Evolutionary conservation across 2,888 invertebrate genomes (phyloP), one percentile per base, ranked within the genome.

Genomic region (Caenorhabditis plicata): DNA sequence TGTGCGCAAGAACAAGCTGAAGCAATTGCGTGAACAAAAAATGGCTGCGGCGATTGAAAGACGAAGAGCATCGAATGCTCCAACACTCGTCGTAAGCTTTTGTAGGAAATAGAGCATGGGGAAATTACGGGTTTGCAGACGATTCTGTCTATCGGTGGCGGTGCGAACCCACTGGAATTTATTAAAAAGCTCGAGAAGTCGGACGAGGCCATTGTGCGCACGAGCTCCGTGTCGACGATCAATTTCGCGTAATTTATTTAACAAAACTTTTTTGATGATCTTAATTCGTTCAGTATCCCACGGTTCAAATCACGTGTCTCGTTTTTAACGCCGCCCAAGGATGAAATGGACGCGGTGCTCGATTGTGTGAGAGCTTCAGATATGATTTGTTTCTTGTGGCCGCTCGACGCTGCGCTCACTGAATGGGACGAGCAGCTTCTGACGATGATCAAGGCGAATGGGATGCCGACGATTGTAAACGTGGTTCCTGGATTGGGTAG

Each of bases 371-470:
- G 66, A 49, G 63, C 92, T 5, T 88, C 91, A 22, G 92, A 93
- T 80, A 89, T 90, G 1, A 86, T 90, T 2, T 78, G 95, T 3
- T 87, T 91, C 80, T 82, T 93, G 8, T 86, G 90, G 55, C 82
- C 83, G 41, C 86, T 88, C 66, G 87, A 88, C 45, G 71, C 73
- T 4, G 78, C 64, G 32, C 35, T 75, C 5, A 46, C 62, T 15
- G 58, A 64, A 22, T 68, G 63, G 64, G 67, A 77, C 22, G 64
- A 68, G 40, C 61, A 71, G 17, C 49, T 78, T 11, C 17, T 78
- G 43, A 69, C 66, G 8, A 63, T 71, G 11, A 48, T 73, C 33
- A 62, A 74, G 32, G 73, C 78, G 4, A 74, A 77, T 27, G 78
- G 77, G 9, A 45, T 89, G 45, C 91, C 94, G 0, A 60, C 72